These are phyloP conservation scores for Mareca penelope DNA, from an alignment of 2,797 vertebrate species.

Conservation along the genomic window DNA sequence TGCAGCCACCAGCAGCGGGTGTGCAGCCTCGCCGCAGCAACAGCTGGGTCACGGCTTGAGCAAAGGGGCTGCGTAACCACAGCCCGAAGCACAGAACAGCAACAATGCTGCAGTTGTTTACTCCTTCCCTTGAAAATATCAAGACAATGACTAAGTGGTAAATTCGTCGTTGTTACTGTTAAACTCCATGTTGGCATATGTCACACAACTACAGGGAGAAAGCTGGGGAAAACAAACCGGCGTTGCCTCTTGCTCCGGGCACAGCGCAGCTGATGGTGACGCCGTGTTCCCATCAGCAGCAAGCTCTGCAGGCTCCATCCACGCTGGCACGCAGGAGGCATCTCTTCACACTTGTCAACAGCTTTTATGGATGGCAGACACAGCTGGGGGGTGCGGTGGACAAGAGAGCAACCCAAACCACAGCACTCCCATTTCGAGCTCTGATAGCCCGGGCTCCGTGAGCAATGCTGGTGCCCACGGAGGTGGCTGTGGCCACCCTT, in stretches of 20 bases:
- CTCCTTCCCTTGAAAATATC: not conserved
- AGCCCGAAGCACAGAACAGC: not conserved
- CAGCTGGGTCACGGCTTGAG: not conserved
- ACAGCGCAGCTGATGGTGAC: rapidly evolving
- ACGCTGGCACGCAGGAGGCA: not conserved
- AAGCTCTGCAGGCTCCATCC: not conserved
- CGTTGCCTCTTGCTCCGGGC: not conserved
- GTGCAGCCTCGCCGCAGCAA: not conserved
- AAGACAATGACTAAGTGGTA: not conserved
- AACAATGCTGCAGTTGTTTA: not conserved
- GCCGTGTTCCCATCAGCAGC: not conserved
- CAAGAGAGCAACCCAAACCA: not conserved
- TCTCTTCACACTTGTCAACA: not conserved
- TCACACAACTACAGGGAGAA: not conserved
- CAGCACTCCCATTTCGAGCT: rapidly evolving
- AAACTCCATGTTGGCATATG: not conserved
- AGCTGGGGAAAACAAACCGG: not conserved
- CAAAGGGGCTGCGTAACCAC: not conserved
- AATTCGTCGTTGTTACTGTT: not conserved
- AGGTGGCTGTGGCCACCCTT: rapidly evolving
- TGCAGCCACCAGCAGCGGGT: not conserved
- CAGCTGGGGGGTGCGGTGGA: rapidly evolving
- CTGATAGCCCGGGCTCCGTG: not conserved
- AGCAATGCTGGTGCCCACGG: not conserved
- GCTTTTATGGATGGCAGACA: not conserved